Evolutionary conservation across 2,888 invertebrate genomes (phyloP).

Genomic region (Cataglyphis cursor): DNA sequence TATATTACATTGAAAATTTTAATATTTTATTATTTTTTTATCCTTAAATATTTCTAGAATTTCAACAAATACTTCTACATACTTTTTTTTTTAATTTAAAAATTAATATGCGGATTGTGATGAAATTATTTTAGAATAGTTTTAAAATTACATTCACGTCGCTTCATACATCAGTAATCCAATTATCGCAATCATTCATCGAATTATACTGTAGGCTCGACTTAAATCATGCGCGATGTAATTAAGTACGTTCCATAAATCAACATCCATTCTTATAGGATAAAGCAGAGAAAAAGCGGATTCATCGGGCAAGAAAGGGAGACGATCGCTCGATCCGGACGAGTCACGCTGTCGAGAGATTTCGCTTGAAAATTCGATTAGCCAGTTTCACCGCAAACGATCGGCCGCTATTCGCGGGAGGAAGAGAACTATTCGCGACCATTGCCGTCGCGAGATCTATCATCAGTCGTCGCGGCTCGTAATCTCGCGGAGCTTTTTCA

Average conservation of each 20-base stretch:
- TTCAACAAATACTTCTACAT: not conserved
- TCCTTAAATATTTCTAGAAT: not conserved
- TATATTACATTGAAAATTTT: not conserved
- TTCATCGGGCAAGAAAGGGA: not conserved
- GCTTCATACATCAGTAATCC: not conserved
- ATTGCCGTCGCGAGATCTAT: conserved; percentile 52
- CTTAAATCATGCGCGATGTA: not conserved
- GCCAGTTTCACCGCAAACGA: conserved; percentile 46
- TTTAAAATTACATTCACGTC: not conserved
- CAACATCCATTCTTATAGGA: not conserved
- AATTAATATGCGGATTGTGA: not conserved
- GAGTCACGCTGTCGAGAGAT: conserved; percentile 30
- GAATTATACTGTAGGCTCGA: not conserved
- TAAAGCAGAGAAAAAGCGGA: conserved; percentile 6
- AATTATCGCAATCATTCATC: not conserved
- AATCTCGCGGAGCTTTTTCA: conserved; percentile 41
- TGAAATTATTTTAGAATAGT: not conserved
- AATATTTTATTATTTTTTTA: not conserved
- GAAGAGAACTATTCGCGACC: conserved; percentile 21
- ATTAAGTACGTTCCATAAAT: conserved; percentile 21
- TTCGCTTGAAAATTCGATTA: conserved; percentile 49
- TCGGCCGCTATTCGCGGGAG: conserved; percentile 28
- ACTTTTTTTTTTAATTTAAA: not conserved
- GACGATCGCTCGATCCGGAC: conserved; percentile 13
- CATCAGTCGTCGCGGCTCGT: conserved; percentile 46